Percentiles rank a stretch among this genome's conserved stretches.
Conservation (phyloP, 2,888 invertebrate genomes). For the Cartodere bifasciata region DNA sequence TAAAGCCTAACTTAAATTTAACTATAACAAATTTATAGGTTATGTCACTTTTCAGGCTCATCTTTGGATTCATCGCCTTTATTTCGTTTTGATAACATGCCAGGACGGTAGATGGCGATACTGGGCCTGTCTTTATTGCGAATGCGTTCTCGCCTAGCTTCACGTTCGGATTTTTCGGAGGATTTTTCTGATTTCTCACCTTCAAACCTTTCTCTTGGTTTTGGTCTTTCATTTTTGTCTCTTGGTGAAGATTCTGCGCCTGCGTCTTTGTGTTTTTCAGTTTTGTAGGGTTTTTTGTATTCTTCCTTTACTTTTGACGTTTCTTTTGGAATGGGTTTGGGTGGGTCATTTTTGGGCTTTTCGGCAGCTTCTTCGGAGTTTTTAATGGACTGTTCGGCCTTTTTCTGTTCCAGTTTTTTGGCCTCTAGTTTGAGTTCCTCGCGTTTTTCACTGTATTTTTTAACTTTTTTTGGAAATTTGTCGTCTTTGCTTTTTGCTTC, state of each 20-base stretch:
- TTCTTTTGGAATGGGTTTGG: constrained; percentile 8
- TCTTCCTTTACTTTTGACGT: constrained; percentile 4
- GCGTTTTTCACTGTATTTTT: constrained; percentile 34
- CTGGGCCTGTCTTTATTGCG: constrained; percentile 71
- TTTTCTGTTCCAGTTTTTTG: constrained; percentile 26
- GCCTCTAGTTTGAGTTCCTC: constrained; percentile 33
- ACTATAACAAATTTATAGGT: too few species aligned
- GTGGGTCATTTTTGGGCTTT: not conserved
- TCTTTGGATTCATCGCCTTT: constrained; percentile 41
- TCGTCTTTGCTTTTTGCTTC: too few species aligned
- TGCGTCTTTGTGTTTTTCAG: constrained; percentile 8
- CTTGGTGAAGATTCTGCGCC: constrained; percentile 4
- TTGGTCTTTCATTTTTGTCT: constrained; percentile 6
- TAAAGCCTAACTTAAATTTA: too few species aligned
- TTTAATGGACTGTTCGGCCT: constrained; percentile 16
- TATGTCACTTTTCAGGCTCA: too few species aligned
- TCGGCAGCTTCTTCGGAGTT: not conserved
- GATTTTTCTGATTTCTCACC: not conserved
- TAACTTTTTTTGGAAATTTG: constrained; percentile 22
- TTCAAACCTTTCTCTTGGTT: constrained; percentile 14
- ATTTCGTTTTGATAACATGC: constrained; percentile 69
- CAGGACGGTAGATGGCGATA: constrained; percentile 81
- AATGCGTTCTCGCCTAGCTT: constrained; percentile 32
- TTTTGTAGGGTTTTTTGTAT: constrained; percentile 4
- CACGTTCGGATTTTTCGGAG: constrained; percentile 9